These are phyloP conservation scores for Ptilonorhynchus violaceus DNA, from an alignment of 2,113 vertebrate species.

Conservation along the genomic window DNA sequence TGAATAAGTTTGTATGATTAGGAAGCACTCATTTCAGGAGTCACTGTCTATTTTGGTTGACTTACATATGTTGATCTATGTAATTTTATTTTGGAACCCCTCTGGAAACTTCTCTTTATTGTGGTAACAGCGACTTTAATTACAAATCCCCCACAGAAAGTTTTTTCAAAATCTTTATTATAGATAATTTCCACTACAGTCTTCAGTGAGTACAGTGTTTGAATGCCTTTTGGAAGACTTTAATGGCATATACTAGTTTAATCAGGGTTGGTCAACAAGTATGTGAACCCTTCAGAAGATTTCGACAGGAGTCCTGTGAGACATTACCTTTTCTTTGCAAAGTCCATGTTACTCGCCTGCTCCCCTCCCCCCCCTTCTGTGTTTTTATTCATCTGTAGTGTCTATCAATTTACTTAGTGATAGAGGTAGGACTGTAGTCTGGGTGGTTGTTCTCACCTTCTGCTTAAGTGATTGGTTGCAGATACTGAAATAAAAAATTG, in stretches of 20 bases:
- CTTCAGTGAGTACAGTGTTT: not conserved
- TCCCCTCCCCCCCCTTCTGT: accelerated
- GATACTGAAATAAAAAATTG: not conserved
- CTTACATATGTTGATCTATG: not conserved
- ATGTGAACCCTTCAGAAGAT: not conserved
- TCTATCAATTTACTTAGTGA: not conserved
- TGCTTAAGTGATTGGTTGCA: not conserved
- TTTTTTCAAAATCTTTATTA: not conserved
- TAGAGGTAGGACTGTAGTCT: not conserved
- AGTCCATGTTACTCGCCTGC: not conserved
- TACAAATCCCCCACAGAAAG: not conserved
- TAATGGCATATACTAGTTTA: not conserved
- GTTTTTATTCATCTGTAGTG: not conserved
- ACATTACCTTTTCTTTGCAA: not conserved
- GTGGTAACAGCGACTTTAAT: not conserved
- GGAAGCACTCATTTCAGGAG: not conserved
- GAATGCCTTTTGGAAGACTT: not conserved
- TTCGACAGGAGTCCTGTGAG: not conserved
- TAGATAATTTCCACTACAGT: not conserved
- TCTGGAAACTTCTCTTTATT: not conserved
- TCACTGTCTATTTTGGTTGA: not conserved
- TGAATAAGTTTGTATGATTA: not conserved
- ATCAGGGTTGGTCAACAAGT: not conserved
- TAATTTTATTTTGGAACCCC: not conserved
- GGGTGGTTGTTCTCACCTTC: not conserved